Conservation (phyloP, 2,888 invertebrate species). For the Spicauda simplicius region DNA sequence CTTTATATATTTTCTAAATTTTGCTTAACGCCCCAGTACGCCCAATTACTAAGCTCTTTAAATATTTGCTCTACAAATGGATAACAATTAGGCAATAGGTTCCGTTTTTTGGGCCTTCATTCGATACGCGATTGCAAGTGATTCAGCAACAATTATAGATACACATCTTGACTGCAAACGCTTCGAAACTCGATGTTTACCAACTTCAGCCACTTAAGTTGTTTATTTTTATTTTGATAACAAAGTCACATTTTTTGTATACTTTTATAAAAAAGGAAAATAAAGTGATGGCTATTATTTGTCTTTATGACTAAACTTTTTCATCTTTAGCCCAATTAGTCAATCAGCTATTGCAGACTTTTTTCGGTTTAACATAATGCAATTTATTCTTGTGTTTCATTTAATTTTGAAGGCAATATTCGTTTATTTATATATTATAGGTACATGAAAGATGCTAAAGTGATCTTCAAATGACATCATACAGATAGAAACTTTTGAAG, state of each 20-base stretch:
- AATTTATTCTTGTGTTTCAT: too few relatives aligned
- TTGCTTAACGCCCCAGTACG: background rate
- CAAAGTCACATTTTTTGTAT: background rate
- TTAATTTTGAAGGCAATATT: too few relatives aligned
- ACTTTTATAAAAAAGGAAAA: background rate
- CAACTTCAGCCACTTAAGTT: background rate
- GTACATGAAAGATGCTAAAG: too few relatives aligned
- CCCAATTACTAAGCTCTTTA: background rate
- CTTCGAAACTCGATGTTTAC: background rate
- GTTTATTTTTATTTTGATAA: background rate
- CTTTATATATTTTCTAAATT: background rate
- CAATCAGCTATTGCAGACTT: too few relatives aligned
- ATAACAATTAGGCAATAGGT: background rate
- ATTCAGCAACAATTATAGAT: background rate
- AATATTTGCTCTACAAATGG: constrained; percentile 2
- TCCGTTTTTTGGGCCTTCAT: background rate
- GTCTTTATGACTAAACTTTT: too few relatives aligned
- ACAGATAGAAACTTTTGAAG: too few relatives aligned
- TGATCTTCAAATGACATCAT: too few relatives aligned
- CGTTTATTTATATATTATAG: too few relatives aligned
- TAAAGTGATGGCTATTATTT: background rate
- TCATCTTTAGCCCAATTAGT: too few relatives aligned
- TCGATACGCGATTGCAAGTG: constrained; percentile 1
- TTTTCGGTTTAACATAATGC: too few relatives aligned
- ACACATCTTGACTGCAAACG: background rate